A percentile compares a stretch with the other conserved stretches of the same genome.
phyloP scores from a whole-genome alignment of 2,797 vertebrate genomes.

The Rhyacichthys aspro region DNA sequence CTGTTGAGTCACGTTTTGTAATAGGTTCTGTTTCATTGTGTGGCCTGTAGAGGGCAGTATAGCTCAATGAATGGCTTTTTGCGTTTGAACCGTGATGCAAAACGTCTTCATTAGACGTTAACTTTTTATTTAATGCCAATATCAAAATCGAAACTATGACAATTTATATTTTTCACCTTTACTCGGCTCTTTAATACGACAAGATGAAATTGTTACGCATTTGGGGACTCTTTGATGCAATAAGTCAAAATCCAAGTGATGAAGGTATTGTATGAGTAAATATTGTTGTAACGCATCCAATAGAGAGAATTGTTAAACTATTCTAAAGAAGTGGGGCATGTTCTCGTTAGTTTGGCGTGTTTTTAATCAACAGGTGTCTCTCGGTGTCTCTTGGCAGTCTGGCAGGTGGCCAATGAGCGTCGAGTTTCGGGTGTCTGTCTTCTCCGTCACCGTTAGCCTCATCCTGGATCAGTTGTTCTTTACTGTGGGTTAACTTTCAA shows the following conservation, averaged over 20 bases:
- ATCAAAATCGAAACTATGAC: too few relatives aligned
- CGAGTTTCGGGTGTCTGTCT: conserved; percentile 11
- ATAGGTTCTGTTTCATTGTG: conserved; percentile 6
- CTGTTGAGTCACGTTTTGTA: conserved; percentile 68
- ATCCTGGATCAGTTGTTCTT: not conserved
- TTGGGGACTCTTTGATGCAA: not conserved
- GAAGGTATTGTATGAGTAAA: too few relatives aligned
- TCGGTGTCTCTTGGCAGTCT: conserved; percentile 23
- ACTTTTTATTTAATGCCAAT: not conserved
- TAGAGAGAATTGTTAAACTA: not conserved
- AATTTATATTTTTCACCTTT: too few relatives aligned
- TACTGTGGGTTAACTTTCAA: conserved; percentile 26
- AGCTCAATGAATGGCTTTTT: not conserved
- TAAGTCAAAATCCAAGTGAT: not conserved
- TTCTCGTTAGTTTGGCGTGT: not conserved
- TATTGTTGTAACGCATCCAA: too few relatives aligned
- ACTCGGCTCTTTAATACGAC: too few relatives aligned
- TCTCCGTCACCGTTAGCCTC: conserved; percentile 1
- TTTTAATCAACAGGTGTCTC: conserved; percentile 60
- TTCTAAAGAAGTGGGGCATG: not conserved
- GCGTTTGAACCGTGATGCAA: not conserved
- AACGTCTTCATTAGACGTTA: not conserved
- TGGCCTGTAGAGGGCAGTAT: conserved; percentile 46
- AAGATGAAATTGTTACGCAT: too few relatives aligned
- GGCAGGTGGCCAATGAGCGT: conserved; percentile 18